Base-by-base conservation (phyloP, 2,113 vertebrate species). In the Triplophysa tibetana region DNA sequence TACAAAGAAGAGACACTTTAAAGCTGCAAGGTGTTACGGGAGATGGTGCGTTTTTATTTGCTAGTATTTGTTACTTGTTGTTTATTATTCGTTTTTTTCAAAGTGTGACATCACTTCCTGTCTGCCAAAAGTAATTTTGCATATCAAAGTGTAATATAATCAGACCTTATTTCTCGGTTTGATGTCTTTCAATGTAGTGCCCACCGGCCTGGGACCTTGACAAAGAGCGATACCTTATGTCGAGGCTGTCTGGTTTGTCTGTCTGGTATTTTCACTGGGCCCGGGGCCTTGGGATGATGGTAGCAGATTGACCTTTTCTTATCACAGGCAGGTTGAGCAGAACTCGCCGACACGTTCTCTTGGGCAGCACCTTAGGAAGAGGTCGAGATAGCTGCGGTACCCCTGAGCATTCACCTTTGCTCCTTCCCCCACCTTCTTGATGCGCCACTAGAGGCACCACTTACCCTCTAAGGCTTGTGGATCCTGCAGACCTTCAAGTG, bases 401-500 rank as follows among this genome's bases (percentile, higher is more conserved):
- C 91, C 93, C 93, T 84, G 86, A 90, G 93, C 91, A 70, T 87
- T 93, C 90, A 92, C 86, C 89, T 89, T 82, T 90, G 82, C 75
- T 86, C 63, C 88, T 82, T 85, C 89, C 61, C 88, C 79, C 74
- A 79, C 69, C 85, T 88, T 79, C 73, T 76, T 81, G 64, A 80
- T 75, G 61, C 79, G 70, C 82, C 84, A 83, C 84, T 58, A 60
- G 84, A 83, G 76, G 72, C 77, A 56, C 69, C 66, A 66, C 76
- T 85, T 82, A 78, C 82, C 76, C 77, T 74, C 4, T 61, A n/a
- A 79, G 76, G 75, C 54, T 68, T 26, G 64, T 52, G 67, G 70
- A 85, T 81, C 60, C 74, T 76, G 24, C 38, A 83, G 75, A 83
- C 79, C 79, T 85, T 79, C 73, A 70, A 81, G 68, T 70, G 29